phyloP scores from a whole-genome alignment of 2,113 vertebrate species.

The Toxostoma redivivum region DNA sequence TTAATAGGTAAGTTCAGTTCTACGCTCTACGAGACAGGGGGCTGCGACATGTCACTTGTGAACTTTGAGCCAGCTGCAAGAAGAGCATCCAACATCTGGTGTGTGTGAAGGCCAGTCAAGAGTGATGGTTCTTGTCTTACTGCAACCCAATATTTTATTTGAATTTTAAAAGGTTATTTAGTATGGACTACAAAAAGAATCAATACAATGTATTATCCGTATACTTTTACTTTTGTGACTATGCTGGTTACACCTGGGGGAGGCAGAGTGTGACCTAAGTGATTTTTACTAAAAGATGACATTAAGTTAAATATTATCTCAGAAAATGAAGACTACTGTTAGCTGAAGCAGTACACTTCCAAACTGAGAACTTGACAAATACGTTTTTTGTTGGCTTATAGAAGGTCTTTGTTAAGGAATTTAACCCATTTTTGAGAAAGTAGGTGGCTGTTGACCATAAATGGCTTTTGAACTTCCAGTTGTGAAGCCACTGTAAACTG shows the following conservation, averaged over 20 bases:
- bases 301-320: not conserved
- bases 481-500: constrained; percentile 42
- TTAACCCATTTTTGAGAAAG: not conserved
- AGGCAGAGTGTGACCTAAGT: not conserved
- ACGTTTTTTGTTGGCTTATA: not conserved
- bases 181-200: not conserved
- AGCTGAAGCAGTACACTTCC: not conserved
- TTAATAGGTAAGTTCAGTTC: constrained; percentile 92
- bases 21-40: constrained; percentile 91
- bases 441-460: not conserved
- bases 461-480: not conserved
- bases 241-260: too few species aligned
- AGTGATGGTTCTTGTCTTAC: constrained; percentile 24
- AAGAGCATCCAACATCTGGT: constrained; percentile 98
- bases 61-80: constrained; percentile 97
- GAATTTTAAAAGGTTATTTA: not conserved
- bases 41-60: constrained; percentile 95
- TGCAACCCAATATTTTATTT: not conserved
- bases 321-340: not conserved
- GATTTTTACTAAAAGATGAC: not conserved
- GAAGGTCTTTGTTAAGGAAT: not conserved
- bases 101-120: constrained; percentile 70
- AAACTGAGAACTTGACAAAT: not conserved
- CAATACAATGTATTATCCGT: not conserved
- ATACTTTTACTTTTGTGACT: not conserved